Evolutionary conservation across 2,113 vertebrate species (phyloP).

Genomic region (Elaphurus davidianus): DNA sequence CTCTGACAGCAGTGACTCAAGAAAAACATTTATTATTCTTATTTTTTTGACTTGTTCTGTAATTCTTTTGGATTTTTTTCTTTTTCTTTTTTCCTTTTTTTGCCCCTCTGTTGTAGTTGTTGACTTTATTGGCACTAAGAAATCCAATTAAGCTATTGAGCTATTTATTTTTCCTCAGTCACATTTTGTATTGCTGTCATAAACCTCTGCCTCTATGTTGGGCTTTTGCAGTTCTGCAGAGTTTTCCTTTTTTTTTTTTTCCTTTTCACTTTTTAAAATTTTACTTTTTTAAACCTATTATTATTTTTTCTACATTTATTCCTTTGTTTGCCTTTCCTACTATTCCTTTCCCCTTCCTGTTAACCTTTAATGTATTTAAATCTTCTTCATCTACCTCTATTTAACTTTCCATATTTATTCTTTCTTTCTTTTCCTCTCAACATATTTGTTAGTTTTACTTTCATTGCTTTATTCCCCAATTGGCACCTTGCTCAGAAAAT

Average conservation of each 20-base stretch:
- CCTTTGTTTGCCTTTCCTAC: not conserved
- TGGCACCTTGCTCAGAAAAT: not conserved
- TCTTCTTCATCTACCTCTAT: not conserved
- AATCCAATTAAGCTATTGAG: not conserved
- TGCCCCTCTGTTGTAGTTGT: not conserved
- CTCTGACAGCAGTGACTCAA: not conserved
- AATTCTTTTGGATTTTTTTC: not conserved
- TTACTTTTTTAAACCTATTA: not conserved
- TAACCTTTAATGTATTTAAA: not conserved
- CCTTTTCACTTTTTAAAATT: not conserved
- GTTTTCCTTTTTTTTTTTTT: not conserved
- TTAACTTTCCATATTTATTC: not conserved
- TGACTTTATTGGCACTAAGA: not conserved
- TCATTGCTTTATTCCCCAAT: not conserved
- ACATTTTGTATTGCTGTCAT: not conserved
- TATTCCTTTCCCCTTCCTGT: not conserved
- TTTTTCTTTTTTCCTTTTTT: not conserved
- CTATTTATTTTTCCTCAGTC: not conserved
- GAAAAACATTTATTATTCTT: not conserved
- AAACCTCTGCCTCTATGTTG: not conserved
- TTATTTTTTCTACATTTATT: not conserved
- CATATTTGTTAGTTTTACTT: not conserved
- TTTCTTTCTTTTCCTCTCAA: not conserved
- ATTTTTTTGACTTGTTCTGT: not conserved
- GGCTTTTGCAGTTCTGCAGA: not conserved